Conservation (phyloP, 2,113 vertebrate genomes). For the Rana temporaria region DNA sequence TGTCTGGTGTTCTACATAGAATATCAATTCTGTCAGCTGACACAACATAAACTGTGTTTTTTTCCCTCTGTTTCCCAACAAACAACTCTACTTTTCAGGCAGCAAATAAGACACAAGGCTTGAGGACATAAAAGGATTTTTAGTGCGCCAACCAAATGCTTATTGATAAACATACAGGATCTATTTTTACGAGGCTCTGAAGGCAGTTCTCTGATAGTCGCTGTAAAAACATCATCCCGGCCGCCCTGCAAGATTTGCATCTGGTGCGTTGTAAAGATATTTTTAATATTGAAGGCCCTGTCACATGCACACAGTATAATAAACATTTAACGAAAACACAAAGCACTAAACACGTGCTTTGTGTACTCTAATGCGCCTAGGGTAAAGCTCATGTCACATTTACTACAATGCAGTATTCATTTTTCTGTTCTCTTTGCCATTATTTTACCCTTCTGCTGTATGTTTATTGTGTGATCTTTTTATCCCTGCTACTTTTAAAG, state of each 20-base stretch:
- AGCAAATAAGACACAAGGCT: constrained; percentile 10
- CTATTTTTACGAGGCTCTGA: constrained; percentile 38
- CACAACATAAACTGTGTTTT: constrained; percentile 9
- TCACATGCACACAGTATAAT: too few species aligned
- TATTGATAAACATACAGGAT: constrained; percentile 44
- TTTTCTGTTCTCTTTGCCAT: too few species aligned
- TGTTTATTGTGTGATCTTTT: too few species aligned
- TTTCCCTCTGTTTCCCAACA: constrained; percentile 17
- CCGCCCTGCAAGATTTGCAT: constrained; percentile 22
- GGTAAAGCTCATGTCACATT: too few species aligned
- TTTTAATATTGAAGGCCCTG: not conserved
- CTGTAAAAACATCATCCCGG: constrained; percentile 20
- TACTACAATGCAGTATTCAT: too few species aligned
- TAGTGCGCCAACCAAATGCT: not conserved
- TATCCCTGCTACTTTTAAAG: too few species aligned
- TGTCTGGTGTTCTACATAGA: constrained; percentile 20
- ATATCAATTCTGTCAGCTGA: constrained; percentile 20
- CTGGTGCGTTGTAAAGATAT: constrained; percentile 41
- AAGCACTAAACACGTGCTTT: too few species aligned
- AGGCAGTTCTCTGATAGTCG: constrained; percentile 40
- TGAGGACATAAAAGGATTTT: not conserved
- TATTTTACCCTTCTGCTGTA: too few species aligned
- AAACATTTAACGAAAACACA: too few species aligned
- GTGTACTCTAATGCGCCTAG: too few species aligned
- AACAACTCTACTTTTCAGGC: not conserved